Percentiles rank a stretch among this genome's conserved stretches.
These are phyloP conservation scores for Aplysia californica DNA, from an alignment of 1,140 invertebrate genomes.

Conservation along the genomic window DNA sequence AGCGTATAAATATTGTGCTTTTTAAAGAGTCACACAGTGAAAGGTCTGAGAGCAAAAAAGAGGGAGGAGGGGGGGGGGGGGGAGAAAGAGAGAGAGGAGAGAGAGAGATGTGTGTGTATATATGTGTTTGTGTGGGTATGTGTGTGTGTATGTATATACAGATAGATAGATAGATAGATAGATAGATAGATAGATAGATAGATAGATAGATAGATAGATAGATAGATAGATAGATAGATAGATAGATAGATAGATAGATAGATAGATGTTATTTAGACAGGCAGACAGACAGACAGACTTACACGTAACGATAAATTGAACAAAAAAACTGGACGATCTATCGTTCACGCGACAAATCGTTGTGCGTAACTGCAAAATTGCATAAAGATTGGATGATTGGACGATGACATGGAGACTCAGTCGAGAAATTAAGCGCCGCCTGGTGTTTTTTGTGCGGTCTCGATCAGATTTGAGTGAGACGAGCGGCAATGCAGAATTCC, in stretches of 20 bases:
- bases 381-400: background rate
- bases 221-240: background rate
- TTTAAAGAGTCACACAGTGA: background rate
- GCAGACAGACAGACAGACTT: background rate
- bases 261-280: background rate
- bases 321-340: background rate
- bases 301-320: background rate
- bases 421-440: no score
- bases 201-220: background rate
- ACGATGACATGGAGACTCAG: no score
- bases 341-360: background rate
- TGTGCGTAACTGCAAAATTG: background rate
- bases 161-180: background rate
- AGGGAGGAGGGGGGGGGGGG: constrained; percentile 2
- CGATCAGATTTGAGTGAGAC: no score
- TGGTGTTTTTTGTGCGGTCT: no score
- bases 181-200: background rate
- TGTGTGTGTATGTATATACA: background rate
- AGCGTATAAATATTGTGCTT: no score
- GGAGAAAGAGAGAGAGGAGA: background rate
- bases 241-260: background rate
- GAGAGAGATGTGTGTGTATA: background rate
- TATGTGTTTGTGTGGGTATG: background rate
- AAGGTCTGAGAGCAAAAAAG: background rate
- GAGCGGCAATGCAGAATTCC: no score